Conservation (phyloP, 2,888 invertebrate species). For the Heteropelma amictum region DNA sequence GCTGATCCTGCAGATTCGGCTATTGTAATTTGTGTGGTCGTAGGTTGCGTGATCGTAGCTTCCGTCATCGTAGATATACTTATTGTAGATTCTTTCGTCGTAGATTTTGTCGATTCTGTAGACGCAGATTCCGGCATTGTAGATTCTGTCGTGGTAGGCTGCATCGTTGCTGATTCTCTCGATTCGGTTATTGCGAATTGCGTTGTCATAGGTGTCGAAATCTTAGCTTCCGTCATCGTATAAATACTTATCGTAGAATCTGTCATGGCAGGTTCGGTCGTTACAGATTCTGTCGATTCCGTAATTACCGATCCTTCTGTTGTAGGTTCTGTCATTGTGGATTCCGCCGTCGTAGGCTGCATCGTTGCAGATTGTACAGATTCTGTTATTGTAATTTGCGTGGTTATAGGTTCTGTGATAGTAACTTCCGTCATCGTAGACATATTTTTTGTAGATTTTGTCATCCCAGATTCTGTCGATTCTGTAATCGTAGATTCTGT, state of each 20-base stretch:
- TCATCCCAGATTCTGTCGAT: neutral
- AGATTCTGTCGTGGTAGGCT: neutral
- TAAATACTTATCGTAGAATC: neutral
- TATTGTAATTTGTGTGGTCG: neutral
- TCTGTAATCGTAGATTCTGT: neutral
- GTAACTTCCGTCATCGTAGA: neutral
- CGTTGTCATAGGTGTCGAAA: neutral
- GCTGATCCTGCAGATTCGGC: neutral
- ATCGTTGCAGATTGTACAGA: too few species aligned
- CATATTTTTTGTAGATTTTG: neutral
- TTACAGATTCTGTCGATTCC: neutral
- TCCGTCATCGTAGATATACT: neutral
- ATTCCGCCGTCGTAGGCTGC: neutral
- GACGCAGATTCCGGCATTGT: neutral
- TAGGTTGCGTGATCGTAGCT: neutral
- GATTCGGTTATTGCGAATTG: neutral
- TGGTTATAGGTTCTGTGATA: neutral
- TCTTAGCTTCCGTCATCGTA: neutral
- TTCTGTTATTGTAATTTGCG: neutral
- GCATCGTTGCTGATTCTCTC: too few species aligned
- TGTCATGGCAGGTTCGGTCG: neutral
- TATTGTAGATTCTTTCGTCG: neutral
- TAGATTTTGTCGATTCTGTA: neutral
- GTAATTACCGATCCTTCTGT: neutral
- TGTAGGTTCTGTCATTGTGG: neutral